Evolutionary conservation across 2,888 invertebrate species (phyloP), one percentile per base, ranked within the genome.

Genomic region (Pristionchus arcanus): DNA sequence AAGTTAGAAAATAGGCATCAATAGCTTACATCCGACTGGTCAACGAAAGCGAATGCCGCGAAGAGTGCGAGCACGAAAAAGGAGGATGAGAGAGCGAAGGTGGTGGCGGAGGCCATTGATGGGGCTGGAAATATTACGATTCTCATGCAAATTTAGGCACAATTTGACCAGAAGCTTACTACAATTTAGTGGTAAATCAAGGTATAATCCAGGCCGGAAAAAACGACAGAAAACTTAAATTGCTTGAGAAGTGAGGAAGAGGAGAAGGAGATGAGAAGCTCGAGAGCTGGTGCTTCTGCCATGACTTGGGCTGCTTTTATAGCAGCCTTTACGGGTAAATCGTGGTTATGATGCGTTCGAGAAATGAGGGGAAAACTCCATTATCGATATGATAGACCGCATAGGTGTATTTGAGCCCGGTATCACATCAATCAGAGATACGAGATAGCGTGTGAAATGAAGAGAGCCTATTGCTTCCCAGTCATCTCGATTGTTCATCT

Each of bases 31-130:
- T n/a, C n/a, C n/a, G n/a, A n/a, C n/a, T n/a, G n/a, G n/a, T 63
- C 86, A 28, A 86, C 37, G 83, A 84, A 84, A 28, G 83, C 53
- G 31, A 84, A 19, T 7, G 83, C 59, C 2, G 86, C 66, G 66
- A 86, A 21, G 63, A 66, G 63, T 0, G 53, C 37, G 11, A 86
- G 66, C 34, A 86, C 25, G 34, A 16, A 34, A 66, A 63, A 34
- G 66, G 25, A 25, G 34, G 86, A 59, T 37, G 86, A 37, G 25
- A 66, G 66, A 2, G 84, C 55, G 59, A 59, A 34, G 31, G 53
- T 31, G 84, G 49, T 59, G 66, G 66, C 9, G 7, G 77, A 42
- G 31, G 77, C 19, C 77, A 77, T 77, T 16, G 42, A 49, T 49
- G 77, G 34, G 28, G 77, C 31, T 55, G 53, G n/a, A 53, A n/a